Conservation (phyloP, 2,797 vertebrate genomes). For the Avahi laniger region DNA sequence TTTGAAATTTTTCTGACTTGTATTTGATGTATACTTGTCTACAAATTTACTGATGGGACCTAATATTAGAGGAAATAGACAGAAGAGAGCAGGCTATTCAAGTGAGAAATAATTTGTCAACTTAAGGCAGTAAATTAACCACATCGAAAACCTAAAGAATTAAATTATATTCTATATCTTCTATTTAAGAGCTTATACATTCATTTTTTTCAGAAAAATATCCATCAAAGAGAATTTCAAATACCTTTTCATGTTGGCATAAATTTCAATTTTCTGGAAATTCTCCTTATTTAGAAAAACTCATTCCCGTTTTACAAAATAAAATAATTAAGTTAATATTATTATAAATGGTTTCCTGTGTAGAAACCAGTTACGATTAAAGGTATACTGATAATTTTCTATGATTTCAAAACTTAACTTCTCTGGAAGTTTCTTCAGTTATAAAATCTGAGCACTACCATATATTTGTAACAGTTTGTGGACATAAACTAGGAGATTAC, state of each 20-base stretch:
- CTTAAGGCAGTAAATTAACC: neutral
- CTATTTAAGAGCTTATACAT: neutral
- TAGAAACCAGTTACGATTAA: neutral
- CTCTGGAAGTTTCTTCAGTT: neutral
- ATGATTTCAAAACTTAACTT: neutral
- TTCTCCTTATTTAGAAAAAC: neutral
- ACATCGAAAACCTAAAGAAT: neutral
- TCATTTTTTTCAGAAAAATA: slow-evolving; percentile 6
- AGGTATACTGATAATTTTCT: neutral
- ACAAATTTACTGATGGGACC: neutral
- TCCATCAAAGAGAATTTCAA: neutral
- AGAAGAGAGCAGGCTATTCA: neutral
- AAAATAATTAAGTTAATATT: neutral
- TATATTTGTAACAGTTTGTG: neutral
- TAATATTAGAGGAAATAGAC: neutral
- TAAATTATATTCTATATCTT: neutral
- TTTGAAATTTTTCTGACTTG: neutral
- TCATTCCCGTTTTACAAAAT: slow-evolving; percentile 11
- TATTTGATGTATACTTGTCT: neutral
- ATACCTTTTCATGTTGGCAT: neutral
- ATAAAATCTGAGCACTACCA: neutral
- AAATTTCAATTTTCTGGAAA: slow-evolving; percentile 21
- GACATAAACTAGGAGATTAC: neutral
- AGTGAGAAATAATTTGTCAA: neutral
- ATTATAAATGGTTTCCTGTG: neutral